A percentile compares a stretch with the other conserved stretches of the same genome.
These are phyloP conservation scores for Zoanthus sociatus DNA, from an alignment of 92 coral and sea anemone species.

Conservation along the genomic window DNA sequence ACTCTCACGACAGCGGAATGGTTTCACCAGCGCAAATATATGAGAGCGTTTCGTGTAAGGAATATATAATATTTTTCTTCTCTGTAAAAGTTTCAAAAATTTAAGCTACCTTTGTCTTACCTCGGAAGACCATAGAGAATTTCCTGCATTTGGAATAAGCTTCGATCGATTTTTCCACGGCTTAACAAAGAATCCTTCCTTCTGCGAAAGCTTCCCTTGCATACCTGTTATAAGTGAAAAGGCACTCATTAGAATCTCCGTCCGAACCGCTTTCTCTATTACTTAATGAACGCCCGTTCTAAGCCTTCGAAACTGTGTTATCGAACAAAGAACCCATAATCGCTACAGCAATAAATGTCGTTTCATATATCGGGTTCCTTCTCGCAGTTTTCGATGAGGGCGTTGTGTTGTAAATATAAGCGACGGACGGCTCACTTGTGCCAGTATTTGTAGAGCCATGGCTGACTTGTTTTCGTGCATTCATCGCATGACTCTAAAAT, in stretches of 20 bases:
- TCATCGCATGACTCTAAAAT: constrained; percentile 47
- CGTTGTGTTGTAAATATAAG: constrained; percentile 8
- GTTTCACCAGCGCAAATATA: constrained; percentile 53
- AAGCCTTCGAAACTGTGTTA: constrained; percentile 34
- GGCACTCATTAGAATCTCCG: constrained; percentile 28
- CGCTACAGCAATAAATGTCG: constrained; percentile 66
- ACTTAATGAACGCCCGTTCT: constrained; percentile 32
- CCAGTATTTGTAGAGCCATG: constrained; percentile 16
- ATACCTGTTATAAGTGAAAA: constrained; percentile 64
- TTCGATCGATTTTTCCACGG: constrained; percentile 95
- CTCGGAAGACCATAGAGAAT: constrained; percentile 95
- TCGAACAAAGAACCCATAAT: constrained; percentile 65
- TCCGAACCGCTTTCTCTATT: constrained; percentile 15
- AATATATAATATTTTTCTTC: background rate
- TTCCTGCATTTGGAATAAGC: constrained; percentile 95
- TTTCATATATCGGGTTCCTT: constrained; percentile 66
- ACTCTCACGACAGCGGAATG: constrained; percentile 38
- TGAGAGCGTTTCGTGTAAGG: constrained; percentile 40
- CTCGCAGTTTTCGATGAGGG: constrained; percentile 49
- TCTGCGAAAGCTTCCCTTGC: constrained; percentile 83
- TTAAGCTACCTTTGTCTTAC: constrained; percentile 48
- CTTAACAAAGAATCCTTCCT: constrained; percentile 90
- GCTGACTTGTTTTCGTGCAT: constrained; percentile 31
- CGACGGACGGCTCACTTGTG: constrained; percentile 58
- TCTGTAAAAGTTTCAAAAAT: background rate